A percentile compares a stretch with the other conserved stretches of the same genome.
phyloP scores from a whole-genome alignment of 2,888 invertebrate genomes.

The Bhutanitis thaidina region DNA sequence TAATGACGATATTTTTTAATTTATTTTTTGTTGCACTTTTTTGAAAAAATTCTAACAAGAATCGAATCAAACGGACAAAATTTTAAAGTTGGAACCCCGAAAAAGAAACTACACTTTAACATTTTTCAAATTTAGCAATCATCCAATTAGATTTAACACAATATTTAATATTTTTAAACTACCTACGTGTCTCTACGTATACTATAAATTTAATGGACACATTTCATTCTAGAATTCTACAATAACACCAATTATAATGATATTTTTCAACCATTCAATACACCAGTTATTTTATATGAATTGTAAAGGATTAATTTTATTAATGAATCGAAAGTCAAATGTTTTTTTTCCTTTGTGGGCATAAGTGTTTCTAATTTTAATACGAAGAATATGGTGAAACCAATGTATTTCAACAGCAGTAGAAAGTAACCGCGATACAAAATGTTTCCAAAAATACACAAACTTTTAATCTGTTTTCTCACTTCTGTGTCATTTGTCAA shows the following conservation, averaged over 20 bases:
- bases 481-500: conserved; percentile 56
- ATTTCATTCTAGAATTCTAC: conserved; percentile 37
- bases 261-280: conserved; percentile 5
- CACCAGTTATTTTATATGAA: not conserved
- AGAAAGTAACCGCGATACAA: conserved; percentile 28
- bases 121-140: conserved; percentile 14
- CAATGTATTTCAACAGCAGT: not conserved
- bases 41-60: conserved; percentile 32
- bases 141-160: conserved; percentile 12
- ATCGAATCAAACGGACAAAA: conserved; percentile 24
- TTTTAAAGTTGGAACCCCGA: conserved; percentile 35
- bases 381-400: not conserved
- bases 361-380: conserved; percentile 1
- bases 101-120: conserved; percentile 57
- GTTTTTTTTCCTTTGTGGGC: not conserved
- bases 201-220: conserved; percentile 42
- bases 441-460: conserved; percentile 56
- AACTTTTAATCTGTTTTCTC: conserved; percentile 43
- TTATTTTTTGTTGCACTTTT: conserved; percentile 48
- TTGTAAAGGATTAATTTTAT: conserved; percentile 1
- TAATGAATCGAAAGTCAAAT: not conserved
- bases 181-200: conserved; percentile 26
- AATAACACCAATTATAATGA: conserved; percentile 22
- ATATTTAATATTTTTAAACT: conserved; percentile 16
- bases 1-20: conserved; percentile 54